These are phyloP conservation scores for Chloroclysta siterata DNA, from an alignment of 2,888 invertebrate genomes.

Conservation along the genomic window DNA sequence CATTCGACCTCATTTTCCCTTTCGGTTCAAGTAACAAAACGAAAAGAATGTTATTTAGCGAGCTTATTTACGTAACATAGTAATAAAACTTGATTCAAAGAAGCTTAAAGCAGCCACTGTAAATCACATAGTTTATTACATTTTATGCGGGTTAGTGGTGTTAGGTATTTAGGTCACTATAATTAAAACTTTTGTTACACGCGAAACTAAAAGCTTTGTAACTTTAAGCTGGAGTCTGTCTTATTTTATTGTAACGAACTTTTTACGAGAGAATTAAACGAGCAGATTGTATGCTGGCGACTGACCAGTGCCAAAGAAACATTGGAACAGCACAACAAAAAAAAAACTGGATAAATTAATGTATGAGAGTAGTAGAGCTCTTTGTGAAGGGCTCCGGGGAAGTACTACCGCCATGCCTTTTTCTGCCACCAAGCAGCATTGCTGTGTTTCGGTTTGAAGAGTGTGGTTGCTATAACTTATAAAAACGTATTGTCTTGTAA, in stretches of 20 bases:
- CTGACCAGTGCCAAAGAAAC: no score
- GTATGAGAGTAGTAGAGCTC: no score
- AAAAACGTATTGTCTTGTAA: no score
- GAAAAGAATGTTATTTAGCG: constrained; percentile 3
- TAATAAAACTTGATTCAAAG: constrained; percentile 24
- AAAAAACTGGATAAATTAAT: no score
- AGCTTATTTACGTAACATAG: constrained; percentile 15
- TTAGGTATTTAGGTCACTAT: constrained; percentile 66
- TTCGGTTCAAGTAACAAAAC: neutral
- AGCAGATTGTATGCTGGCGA: no score
- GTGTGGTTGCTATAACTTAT: no score
- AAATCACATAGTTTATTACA: constrained; percentile 51
- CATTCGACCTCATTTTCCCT: neutral
- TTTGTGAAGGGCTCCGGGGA: no score
- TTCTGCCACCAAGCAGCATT: no score
- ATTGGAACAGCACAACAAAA: no score
- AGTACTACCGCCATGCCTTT: no score
- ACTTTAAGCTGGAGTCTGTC: neutral
- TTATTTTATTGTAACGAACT: neutral
- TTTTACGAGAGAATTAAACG: no score
- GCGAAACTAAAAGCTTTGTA: constrained; percentile 54
- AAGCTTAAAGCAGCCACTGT: constrained; percentile 34
- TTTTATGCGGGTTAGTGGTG: constrained; percentile 42
- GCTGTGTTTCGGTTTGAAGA: no score
- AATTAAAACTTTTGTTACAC: constrained; percentile 63